Evolutionary conservation across 2,888 invertebrate genomes (phyloP).

Genomic region (Drosophila rubida): DNA sequence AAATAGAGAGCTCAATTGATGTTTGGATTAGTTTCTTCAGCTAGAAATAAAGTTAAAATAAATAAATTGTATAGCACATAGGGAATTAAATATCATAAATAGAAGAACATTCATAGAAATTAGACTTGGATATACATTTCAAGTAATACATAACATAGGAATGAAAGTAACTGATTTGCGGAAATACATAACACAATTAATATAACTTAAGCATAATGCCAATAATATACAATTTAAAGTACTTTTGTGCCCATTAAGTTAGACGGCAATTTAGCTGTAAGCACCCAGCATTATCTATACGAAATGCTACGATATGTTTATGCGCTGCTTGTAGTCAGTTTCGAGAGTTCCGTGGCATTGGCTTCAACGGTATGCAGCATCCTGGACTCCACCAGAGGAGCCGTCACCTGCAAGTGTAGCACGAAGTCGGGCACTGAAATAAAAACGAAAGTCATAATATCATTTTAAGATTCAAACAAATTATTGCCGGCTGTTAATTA

Average conservation of each 20-base stretch:
- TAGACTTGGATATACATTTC: neutral
- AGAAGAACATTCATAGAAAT: neutral
- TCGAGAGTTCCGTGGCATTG: slow-evolving; percentile 55
- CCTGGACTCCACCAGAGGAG: slow-evolving; percentile 75
- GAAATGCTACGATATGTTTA: slow-evolving; percentile 21
- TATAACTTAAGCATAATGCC: neutral
- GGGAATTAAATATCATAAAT: neutral
- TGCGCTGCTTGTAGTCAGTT: slow-evolving; percentile 46
- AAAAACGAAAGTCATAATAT: neutral
- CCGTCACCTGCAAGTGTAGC: slow-evolving; percentile 75
- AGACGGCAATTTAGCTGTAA: too few species aligned
- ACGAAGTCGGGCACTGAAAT: slow-evolving; percentile 76
- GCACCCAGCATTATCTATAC: neutral
- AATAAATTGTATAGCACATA: neutral
- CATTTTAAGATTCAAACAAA: neutral
- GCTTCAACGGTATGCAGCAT: slow-evolving; percentile 27
- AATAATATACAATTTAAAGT: slow-evolving; percentile 6
- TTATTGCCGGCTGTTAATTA: neutral
- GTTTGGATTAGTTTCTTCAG: neutral
- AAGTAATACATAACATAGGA: slow-evolving; percentile 4
- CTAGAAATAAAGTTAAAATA: neutral
- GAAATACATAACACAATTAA: neutral
- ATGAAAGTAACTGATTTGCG: slow-evolving; percentile 6
- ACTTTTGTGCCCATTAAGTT: neutral
- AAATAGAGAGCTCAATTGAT: neutral